Evolutionary conservation across 2,888 invertebrate genomes (phyloP).

Genomic region (Campoplex capitator): DNA sequence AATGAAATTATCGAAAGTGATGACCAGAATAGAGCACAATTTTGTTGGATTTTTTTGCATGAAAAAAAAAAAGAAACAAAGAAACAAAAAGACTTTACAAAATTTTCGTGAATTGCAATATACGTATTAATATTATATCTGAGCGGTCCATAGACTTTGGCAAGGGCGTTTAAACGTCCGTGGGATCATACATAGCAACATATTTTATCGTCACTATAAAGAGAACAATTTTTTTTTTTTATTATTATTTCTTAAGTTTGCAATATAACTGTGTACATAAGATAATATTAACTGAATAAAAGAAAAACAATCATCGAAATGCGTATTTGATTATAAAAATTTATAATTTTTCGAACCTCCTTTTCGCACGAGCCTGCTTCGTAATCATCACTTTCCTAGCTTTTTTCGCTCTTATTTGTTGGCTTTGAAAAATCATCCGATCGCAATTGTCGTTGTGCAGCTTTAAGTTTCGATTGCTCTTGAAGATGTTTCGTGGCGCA

Average conservation of each 20-base stretch:
- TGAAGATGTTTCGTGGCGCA: too few species aligned
- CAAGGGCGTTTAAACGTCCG: conserved; percentile 1
- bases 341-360: background rate
- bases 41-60: background rate
- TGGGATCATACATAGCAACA: conserved; percentile 38
- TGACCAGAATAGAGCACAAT: background rate
- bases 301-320: conserved; percentile 70
- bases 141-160: conserved; percentile 23
- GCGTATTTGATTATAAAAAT: conserved; percentile 1
- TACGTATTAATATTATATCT: conserved; percentile 7
- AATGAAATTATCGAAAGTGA: background rate
- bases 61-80: background rate
- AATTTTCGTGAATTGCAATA: conserved; percentile 13
- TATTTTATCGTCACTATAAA: conserved; percentile 42
- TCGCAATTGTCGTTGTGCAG: too few species aligned
- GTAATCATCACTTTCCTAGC: too few species aligned
- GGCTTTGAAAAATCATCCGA: too few species aligned
- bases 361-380: background rate
- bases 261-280: conserved; percentile 77
- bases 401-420: too few species aligned
- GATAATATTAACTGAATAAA: conserved; percentile 73
- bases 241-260: conserved; percentile 73
- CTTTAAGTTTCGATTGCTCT: too few species aligned
- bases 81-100: background rate
- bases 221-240: conserved; percentile 63